Evolutionary conservation across 2,797 vertebrate genomes (phyloP), one percentile per base, ranked within the genome.

Genomic region (Periparus ater): DNA sequence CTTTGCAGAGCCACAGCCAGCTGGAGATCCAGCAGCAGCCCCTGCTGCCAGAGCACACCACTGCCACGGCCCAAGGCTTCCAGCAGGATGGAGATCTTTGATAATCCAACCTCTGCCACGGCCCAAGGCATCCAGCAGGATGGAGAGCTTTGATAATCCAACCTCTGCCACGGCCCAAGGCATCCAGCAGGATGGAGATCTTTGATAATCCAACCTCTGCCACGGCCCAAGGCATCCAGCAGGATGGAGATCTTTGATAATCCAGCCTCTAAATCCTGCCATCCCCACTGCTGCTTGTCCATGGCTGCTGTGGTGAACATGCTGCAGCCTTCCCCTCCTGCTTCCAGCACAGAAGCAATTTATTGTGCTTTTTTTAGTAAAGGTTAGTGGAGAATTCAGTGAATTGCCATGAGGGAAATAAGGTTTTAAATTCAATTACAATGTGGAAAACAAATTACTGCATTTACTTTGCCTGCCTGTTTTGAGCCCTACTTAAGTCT

Each of bases 201-300:
- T 1, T 16, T 0, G 38, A 38, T 38, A 38, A 38, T 38, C 38
- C 38, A 38, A n/a, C 53, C 73, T 63, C 60, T 79, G 40, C 81
- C 45, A 34, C 4, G 0, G 42, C 22, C 81, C 55, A 12, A 63
- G 51, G 36, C 54, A 17, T 0, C 23, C 63, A 83, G 60, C 18
- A 58, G 42, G 19, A 40, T 23, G 27, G 45, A 36, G 57, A 91
- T 44, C 12, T 1, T 16, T 0, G 0, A 9, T 7, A 20, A 5
- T 5, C 18, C 0, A 1, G 1, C 4, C 2, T 4, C n/a, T 27
- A 7, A 34, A 36, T 29, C 42, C 88, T 66, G 27, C 40, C 32
- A 40, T 70, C 20, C 51, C 38, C 50, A 29, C 8, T 30, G n/a
- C 48, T 48, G 44, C 32, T 11, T 3, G 15, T 12, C 19, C 34